phyloP scores from a whole-genome alignment of 2,797 vertebrate species.

The Urosaurus nigricauda region DNA sequence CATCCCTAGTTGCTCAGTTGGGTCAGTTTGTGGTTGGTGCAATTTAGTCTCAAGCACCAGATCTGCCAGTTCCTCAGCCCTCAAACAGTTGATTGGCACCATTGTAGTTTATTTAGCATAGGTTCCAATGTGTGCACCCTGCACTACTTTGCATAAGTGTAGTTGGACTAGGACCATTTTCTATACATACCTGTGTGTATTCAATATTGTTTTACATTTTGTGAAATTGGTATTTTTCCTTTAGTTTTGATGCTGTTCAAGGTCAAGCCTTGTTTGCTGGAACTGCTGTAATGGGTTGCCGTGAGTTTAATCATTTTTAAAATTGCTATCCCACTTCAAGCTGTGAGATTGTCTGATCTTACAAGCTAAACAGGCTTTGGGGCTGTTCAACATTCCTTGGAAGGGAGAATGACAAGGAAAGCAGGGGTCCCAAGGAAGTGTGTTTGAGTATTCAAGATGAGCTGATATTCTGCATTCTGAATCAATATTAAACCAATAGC shows the following conservation, averaged over 20 bases:
- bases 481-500: constrained; percentile 24
- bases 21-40: background rate
- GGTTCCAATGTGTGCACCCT: background rate
- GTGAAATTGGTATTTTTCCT: constrained; percentile 6
- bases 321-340: background rate
- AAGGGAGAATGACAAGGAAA: background rate
- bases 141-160: background rate
- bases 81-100: background rate
- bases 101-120: background rate
- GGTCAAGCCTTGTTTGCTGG: constrained; percentile 23
- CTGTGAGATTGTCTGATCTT: fast-evolving
- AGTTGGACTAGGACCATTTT: background rate
- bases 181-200: background rate
- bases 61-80: background rate
- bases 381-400: background rate
- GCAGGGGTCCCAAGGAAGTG: background rate
- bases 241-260: constrained; percentile 29
- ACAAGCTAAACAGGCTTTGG: background rate
- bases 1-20: too few species aligned
- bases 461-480: constrained; percentile 30
- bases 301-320: constrained; percentile 39
- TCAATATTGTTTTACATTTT: constrained; percentile 8
- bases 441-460: background rate
- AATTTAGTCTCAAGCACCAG: background rate
- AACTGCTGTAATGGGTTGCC: constrained; percentile 20